Base-by-base conservation (phyloP, 2,113 vertebrate species). In the Tenrec ecaudatus region DNA sequence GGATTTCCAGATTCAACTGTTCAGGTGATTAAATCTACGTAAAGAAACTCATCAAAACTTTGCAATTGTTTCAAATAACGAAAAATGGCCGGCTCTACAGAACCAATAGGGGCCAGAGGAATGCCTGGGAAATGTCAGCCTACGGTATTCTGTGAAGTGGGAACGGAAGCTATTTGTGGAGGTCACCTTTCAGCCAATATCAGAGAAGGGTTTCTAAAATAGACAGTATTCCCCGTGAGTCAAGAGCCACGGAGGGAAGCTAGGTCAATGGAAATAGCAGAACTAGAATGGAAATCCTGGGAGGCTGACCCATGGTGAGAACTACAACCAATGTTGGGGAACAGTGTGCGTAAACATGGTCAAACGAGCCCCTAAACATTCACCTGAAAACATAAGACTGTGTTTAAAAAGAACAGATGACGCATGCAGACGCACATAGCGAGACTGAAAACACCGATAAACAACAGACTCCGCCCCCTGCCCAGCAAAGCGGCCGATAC, bases 21-120 rank as follows among this genome's bases (percentile, higher is more conserved):
- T 33, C 64, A 80, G 57, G 64, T 82, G 38, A 80, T 86, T 71
- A 82, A 69, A 60, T 57, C 53, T 60, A 73, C 15, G 83, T 90
- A 27, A 89, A 90, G 80, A 93, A 92, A 73, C 57, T 73, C 82
- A 78, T 16, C 40, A 68, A 77, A 94, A 86, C 31, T 47, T 87
- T 25, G 82, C 23, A 29, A 69, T n/a, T 16, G 15, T 15, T 69
- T 31, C 66, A 69, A 16, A 69, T 31, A 31, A 29, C 66, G 31
- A n/a, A 69, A 69, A 69, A 69, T 31, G 22, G 40, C 40, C 40
- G 40, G 40, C 3, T 7, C 31, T 31, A 69, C 29, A 3, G 66
- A 7, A n/a, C 29, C 31, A 5, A 69, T 16, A 69, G 3, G 22
- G 66, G 31, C 29, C 15, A 69, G 29, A 69, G 29, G 31, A 69